These are phyloP conservation scores for Pyrocoelia pectoralis DNA, from an alignment of 2,888 invertebrate species.

Conservation along the genomic window DNA sequence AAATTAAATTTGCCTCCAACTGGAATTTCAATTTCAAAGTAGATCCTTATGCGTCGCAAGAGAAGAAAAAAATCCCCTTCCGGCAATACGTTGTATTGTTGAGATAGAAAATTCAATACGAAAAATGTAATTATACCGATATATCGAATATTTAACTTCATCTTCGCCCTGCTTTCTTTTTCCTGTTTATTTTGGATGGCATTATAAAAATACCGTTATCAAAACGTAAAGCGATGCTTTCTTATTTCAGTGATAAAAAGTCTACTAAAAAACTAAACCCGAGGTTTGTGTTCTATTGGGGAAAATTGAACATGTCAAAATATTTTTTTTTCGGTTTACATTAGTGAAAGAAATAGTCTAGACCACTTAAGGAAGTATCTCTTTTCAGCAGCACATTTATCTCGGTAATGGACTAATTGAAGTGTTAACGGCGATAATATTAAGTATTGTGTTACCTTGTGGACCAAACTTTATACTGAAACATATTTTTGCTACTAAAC, in stretches of 20 bases:
- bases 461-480: too few species aligned
- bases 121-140: too few species aligned
- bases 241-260: not conserved
- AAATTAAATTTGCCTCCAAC: conserved; percentile 20
- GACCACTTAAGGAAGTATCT: not conserved
- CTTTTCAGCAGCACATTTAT: not conserved
- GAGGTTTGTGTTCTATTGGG: not conserved
- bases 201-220: not conserved
- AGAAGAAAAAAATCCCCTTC: not conserved
- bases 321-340: not conserved
- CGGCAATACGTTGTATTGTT: too few species aligned
- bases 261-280: too few species aligned
- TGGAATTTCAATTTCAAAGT: conserved; percentile 8
- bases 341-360: not conserved
- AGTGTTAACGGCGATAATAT: not conserved
- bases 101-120: too few species aligned
- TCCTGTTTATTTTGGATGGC: too few species aligned
- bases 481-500: too few species aligned
- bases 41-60: not conserved
- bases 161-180: too few species aligned
- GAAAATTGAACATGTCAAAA: not conserved
- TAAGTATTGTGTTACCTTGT: too few species aligned
- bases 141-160: too few species aligned
- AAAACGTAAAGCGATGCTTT: not conserved
- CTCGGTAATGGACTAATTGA: not conserved